phyloP scores from a whole-genome alignment of 64 coral and sea anemone genomes.

The Exaiptasia diaphana region DNA sequence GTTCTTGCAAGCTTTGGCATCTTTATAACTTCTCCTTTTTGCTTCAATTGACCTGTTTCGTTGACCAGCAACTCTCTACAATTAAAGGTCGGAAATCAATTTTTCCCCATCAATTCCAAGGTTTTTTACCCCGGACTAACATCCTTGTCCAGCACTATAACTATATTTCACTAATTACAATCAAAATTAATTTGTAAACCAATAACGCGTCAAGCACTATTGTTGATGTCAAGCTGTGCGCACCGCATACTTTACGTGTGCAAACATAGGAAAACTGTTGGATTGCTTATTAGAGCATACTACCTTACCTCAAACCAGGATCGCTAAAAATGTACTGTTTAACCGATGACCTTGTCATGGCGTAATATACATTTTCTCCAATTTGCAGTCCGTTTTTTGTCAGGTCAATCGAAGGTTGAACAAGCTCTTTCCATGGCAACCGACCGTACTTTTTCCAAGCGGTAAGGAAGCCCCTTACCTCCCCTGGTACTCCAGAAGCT shows the following conservation, averaged over 20 bases:
- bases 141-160: too few relatives aligned
- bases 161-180: too few relatives aligned
- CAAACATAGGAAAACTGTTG: too few relatives aligned
- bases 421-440: constrained; percentile 69
- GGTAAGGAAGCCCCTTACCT: constrained; percentile 68
- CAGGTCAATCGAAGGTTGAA: constrained; percentile 79
- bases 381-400: constrained; percentile 68
- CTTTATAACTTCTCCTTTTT: constrained; percentile 68
- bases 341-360: constrained; percentile 33
- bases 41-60: constrained; percentile 54
- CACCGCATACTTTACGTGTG: too few relatives aligned
- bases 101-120: too few relatives aligned
- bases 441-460: constrained; percentile 94
- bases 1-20: constrained; percentile 73
- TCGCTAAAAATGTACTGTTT: constrained; percentile 12
- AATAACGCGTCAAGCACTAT: background rate
- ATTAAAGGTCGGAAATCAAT: too few relatives aligned
- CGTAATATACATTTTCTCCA: constrained; percentile 36
- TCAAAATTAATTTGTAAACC: background rate
- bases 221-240: too few relatives aligned
- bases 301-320: constrained; percentile 51
- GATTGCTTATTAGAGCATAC: too few relatives aligned
- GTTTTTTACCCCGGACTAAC: too few relatives aligned
- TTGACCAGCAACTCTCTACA: constrained; percentile 61
- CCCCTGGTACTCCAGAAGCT: constrained; percentile 77